Conservation (phyloP, 2,113 vertebrate species). For the Onychorhynchus coronatus region DNA sequence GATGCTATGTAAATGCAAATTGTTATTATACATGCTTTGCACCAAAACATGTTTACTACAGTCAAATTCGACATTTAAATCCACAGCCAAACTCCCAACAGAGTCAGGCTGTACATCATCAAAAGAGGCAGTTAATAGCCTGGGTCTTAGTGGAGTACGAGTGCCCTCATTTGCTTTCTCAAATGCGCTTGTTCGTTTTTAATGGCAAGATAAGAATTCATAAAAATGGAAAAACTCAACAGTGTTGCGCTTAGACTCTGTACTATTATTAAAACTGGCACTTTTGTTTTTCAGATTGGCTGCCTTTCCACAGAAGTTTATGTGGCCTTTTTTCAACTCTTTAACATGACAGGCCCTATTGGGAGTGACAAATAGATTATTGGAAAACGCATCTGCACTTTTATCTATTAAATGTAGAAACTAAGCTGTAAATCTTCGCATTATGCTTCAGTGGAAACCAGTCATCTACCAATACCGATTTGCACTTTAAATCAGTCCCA, state of each 20-base stretch:
- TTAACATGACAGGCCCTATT: conserved; percentile 1
- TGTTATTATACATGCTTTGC: conserved; percentile 27
- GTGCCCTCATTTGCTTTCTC: not conserved
- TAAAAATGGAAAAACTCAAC: conserved; percentile 32
- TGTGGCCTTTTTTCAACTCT: conserved; percentile 15
- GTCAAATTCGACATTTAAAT: conserved; percentile 40
- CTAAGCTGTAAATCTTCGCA: not conserved
- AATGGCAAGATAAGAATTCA: conserved; percentile 49
- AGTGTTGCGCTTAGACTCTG: not conserved
- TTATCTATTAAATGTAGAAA: conserved; percentile 10
- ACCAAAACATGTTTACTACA: conserved; percentile 41
- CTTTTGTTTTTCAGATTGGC: conserved; percentile 22
- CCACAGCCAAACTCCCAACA: conserved; percentile 27
- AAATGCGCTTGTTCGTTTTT: not conserved
- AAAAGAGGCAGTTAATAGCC: conserved; percentile 48
- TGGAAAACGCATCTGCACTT: conserved; percentile 47
- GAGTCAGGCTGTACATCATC: not conserved
- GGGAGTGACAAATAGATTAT: conserved; percentile 33
- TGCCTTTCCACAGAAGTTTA: not conserved
- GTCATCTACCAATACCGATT: not conserved
- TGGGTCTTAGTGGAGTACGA: conserved; percentile 27
- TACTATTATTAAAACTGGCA: conserved; percentile 29
- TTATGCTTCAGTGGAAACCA: not conserved
- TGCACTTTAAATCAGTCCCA: not conserved
- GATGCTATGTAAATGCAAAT: conserved; percentile 57